phyloP scores from a whole-genome alignment of 2,888 invertebrate species.

The Ariolimax columbianus region DNA sequence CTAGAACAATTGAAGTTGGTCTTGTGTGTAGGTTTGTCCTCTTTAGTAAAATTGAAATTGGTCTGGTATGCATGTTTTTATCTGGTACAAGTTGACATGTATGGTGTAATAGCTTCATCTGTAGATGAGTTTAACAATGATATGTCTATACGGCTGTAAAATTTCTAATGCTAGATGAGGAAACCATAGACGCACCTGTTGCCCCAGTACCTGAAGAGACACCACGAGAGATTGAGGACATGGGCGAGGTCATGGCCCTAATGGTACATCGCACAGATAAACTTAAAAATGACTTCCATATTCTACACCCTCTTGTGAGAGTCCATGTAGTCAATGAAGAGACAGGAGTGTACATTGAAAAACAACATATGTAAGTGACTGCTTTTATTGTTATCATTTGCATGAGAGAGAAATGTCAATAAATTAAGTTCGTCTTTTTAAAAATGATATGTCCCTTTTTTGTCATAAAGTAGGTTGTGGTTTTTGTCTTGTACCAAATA shows the following conservation, averaged over 20 bases:
- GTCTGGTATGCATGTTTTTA: too few relatives aligned
- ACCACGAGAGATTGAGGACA: constrained; percentile 66
- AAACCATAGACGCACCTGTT: constrained; percentile 27
- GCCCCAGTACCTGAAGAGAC: constrained; percentile 44
- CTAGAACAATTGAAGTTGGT: too few relatives aligned
- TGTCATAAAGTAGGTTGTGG: too few relatives aligned
- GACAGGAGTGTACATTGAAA: constrained; percentile 82
- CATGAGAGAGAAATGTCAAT: too few relatives aligned
- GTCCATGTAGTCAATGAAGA: constrained; percentile 82
- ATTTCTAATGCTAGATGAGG: constrained; percentile 36
- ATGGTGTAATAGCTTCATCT: not conserved
- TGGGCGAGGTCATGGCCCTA: constrained; percentile 80
- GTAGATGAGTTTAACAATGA: not conserved
- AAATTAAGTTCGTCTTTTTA: too few relatives aligned
- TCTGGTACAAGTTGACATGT: too few relatives aligned
- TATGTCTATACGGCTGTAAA: not conserved
- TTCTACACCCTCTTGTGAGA: constrained; percentile 84
- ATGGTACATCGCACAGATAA: constrained; percentile 83
- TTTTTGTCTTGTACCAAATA: too few relatives aligned
- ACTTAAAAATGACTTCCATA: constrained; percentile 82
- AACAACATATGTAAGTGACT: constrained; percentile 77
- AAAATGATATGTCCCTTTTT: too few relatives aligned
- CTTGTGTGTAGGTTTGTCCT: too few relatives aligned
- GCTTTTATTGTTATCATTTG: not conserved
- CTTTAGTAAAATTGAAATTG: too few relatives aligned